Evolutionary conservation across 2,888 invertebrate genomes (phyloP), one percentile per base, ranked within the genome.

Genomic region (Tuberolachnus salignus): DNA sequence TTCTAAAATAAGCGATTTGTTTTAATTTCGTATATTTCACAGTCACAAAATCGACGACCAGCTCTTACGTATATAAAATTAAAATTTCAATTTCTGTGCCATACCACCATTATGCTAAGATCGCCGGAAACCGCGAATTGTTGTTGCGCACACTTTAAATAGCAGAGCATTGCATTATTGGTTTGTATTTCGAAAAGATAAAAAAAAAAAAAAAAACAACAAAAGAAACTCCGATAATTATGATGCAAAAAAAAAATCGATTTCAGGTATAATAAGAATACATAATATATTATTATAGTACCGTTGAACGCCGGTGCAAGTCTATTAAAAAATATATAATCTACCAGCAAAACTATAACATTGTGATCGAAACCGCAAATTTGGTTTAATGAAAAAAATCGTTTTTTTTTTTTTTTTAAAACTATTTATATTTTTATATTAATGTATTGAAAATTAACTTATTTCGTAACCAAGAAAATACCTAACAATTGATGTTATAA

Each of bases 71-170:
- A 34, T 34, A 34, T 34, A 34, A 34, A 34, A 34, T 34, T 4
- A 4, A 34, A 34, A 34, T 34, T 34, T 3, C 34, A 34, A 6
- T 34, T 34, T 34, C 34, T 34, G 34, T 34, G 10, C 14, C 16
- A 26, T 59, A 16, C 59, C 59, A n/a, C n/a, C n/a, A n/a, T n/a
- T n/a, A n/a, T n/a, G 19, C 34, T 34, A 16, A 59, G 3, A 59
- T n/a, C 10, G 13, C 19, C 21, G 63, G 61, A 73, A 73, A 73
- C 72, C 72, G 34, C 72, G 42, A 51, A 73, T 21, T 21, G 51
- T 63, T 59, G 14, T 59, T 59, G 19, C 14, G 8, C 16, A n/a
- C 59, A 55, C n/a, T 44, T 59, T 57, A 71, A 71, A 70, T 57
- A 46, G 57, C 34, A 34, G 34, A 6, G n/a, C 46, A 46, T 55